Evolutionary conservation across 2,888 invertebrate genomes (phyloP), one percentile per base, ranked within the genome.

Genomic region (Lasioglossum villosulum): DNA sequence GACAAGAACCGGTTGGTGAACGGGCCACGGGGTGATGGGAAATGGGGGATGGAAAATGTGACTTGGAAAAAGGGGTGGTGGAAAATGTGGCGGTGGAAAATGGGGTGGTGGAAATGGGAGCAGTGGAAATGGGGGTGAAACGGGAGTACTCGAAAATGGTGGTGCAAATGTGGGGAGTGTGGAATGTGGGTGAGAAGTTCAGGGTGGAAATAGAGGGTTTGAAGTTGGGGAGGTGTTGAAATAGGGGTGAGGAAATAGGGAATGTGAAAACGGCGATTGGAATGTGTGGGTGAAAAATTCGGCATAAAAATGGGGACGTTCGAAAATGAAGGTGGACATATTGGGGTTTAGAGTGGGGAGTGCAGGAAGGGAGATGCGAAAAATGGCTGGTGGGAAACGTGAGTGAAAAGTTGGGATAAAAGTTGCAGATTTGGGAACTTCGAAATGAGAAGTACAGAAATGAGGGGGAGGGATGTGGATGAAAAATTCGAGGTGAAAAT

Each of bases 21-120:
- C 63, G 19, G 63, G 63, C 16, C n/a, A 27, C 52, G 30, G 39
- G 70, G 73, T 45, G 70, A n/a, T 30, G 56, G 56, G 34, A 37
- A 77, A 79, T 56, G n/a, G 56, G 56, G 56, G 56, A 3, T 4
- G 56, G 56, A 56, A 56, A 56, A 56, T 56, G 56, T 56, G n/a
- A 23, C n/a, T 3, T 56, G 56, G n/a, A 56, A n/a, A 12, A n/a
- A 4, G 56, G 10, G 56, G 56, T 10, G 56, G 12, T 56, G n/a
- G 56, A 52, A 23, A 52, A 52, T 52, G 23, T 10, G 52, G 1
- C 23, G n/a, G n/a, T n/a, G 52, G 56, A 56, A 56, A 56, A 56
- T 52, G 52, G 23, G 56, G n/a, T 23, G 3, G 56, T 56, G 56
- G 23, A 56, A 56, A 56, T 10, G n/a, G n/a, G 23, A 19, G 48